These are phyloP conservation scores for Hyppa rectilinea DNA, from an alignment of 2,888 invertebrate genomes.

Conservation along the genomic window DNA sequence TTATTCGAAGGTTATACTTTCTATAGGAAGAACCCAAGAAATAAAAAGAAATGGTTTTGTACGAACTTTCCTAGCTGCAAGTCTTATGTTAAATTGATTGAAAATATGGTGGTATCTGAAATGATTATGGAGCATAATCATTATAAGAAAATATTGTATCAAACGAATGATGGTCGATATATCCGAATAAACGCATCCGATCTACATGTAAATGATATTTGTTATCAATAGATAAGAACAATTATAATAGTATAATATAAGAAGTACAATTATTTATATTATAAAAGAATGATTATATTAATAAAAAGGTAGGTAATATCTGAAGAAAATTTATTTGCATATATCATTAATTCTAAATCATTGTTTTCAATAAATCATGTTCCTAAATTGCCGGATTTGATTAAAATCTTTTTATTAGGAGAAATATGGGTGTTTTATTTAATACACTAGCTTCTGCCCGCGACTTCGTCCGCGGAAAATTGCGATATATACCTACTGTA, in stretches of 20 bases:
- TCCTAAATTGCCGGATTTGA: neutral
- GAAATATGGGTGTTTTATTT: neutral
- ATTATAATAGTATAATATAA: neutral
- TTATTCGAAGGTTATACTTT: conserved; percentile 51
- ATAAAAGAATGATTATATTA: neutral
- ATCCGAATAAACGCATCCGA: conserved; percentile 28
- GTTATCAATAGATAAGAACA: neutral
- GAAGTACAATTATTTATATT: neutral
- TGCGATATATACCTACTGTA: too few relatives aligned
- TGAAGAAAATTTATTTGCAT: neutral
- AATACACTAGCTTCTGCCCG: too few relatives aligned
- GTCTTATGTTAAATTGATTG: conserved; percentile 26
- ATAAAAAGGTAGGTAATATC: neutral
- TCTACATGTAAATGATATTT: conserved; percentile 9
- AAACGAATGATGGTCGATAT: conserved; percentile 25
- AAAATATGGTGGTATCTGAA: conserved; percentile 14
- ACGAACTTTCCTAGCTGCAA: conserved; percentile 49
- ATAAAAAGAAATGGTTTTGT: conserved; percentile 51
- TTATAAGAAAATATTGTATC: conserved; percentile 4
- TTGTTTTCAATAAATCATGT: conserved; percentile 7
- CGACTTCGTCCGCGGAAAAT: too few relatives aligned
- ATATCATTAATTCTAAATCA: neutral
- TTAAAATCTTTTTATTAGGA: neutral
- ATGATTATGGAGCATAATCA: conserved; percentile 18
- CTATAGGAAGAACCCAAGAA: conserved; percentile 32